phyloP scores from a whole-genome alignment of 2,113 vertebrate genomes.

The Strix uralensis region DNA sequence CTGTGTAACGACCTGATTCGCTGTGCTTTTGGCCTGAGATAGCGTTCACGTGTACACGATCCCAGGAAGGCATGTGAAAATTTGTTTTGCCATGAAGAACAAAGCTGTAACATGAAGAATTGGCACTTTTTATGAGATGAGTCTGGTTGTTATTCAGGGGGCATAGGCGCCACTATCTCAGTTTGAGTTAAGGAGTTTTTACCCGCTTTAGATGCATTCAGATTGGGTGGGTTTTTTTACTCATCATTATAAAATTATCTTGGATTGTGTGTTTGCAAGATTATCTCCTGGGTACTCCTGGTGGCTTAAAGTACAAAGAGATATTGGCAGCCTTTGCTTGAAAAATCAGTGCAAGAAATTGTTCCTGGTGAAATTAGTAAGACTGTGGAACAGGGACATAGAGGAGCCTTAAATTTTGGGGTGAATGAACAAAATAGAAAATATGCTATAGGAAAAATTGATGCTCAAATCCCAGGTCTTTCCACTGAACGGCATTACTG shows the following conservation, averaged over 20 bases:
- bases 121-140: background rate
- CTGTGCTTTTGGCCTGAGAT: background rate
- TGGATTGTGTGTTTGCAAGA: background rate
- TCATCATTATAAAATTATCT: background rate
- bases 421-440: background rate
- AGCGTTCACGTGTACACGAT: background rate
- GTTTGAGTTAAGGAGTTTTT: background rate
- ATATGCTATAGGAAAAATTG: background rate
- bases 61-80: background rate
- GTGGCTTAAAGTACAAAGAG: background rate
- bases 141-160: background rate
- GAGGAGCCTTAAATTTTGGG: background rate
- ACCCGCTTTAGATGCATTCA: background rate
- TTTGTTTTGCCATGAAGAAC: background rate
- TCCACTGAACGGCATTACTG: background rate
- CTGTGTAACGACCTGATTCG: background rate
- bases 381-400: rapidly evolving
- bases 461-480: background rate
- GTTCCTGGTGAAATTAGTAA: background rate
- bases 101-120: background rate
- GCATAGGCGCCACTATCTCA: rapidly evolving
- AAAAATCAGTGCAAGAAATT: background rate
- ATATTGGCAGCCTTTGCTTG: background rate
- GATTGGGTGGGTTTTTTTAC: background rate
- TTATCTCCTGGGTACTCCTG: background rate